Evolutionary conservation across 2,113 vertebrate genomes (phyloP).

Genomic region (Globicephala melas): DNA sequence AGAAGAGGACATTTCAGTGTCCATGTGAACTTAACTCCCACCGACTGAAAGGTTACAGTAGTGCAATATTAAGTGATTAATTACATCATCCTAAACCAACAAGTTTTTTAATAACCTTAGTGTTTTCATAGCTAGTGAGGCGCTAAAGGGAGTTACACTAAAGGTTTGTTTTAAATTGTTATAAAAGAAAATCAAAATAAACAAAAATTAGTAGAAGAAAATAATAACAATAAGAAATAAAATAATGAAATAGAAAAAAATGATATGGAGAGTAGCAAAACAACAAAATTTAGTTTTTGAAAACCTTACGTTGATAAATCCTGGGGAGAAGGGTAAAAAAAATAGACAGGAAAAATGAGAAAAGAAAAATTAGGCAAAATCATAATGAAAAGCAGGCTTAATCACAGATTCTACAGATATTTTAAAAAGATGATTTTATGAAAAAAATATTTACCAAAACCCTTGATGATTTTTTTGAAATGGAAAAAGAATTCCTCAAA

Average conservation of each 20-base stretch:
- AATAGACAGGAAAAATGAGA: neutral
- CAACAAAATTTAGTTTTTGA: neutral
- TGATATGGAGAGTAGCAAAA: neutral
- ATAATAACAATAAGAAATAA: neutral
- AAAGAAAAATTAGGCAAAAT: neutral
- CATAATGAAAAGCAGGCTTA: neutral
- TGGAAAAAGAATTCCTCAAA: neutral
- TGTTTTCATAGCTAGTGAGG: neutral
- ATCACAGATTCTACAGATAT: neutral
- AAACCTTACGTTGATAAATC: neutral
- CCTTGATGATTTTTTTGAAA: neutral
- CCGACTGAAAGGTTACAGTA: neutral
- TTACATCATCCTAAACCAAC: neutral
- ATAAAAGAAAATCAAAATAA: neutral
- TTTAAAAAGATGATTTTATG: neutral
- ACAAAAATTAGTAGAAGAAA: neutral
- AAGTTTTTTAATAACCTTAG: neutral
- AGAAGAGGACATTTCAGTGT: neutral
- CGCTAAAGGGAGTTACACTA: neutral
- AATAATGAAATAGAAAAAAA: neutral
- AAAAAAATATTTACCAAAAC: neutral
- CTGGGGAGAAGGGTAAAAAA: fast-evolving
- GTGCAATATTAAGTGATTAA: neutral
- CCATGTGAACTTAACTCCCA: neutral
- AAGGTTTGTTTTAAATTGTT: neutral